Base-by-base conservation (phyloP, 2,888 invertebrate species). In the Pristionchus entomophagus region DNA sequence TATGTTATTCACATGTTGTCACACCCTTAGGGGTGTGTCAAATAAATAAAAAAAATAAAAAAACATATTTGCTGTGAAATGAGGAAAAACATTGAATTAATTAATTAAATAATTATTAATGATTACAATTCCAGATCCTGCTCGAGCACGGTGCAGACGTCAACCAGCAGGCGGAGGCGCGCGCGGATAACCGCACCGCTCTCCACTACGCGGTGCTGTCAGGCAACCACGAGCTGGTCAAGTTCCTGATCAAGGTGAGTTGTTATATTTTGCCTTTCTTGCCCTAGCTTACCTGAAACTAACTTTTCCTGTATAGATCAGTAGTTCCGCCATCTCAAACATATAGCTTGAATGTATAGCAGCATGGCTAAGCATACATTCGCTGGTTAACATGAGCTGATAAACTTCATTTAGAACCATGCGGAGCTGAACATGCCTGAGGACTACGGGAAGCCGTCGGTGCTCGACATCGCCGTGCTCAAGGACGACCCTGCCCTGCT, bases 191-290 rank as follows among this genome's bases (percentile, higher is more conserved):
- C 93, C 95, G 97, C 86, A 97, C 97, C 2, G 97, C 97, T 3
- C 95, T 97, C 93, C 97, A 97, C 93, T 97, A 97, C 93, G 97
- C 97, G 4, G 96, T 97, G 0, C 95, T 97, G 78, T 96, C 96
- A 86, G 97, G 96, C 92, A 95, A 95, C 88, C 93, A 94, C 53
- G 96, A 96, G 89, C 95, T 96, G 17, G 96, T 97, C 0, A 96
- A 96, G 91, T 94, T 97, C 80, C 94, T 97, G 86, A 95, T 97
- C 80, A 89, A 88, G 81, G 91, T 89, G 82, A 41, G 26, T 17
- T 19, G 32, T 4, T 14, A n/a, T n/a, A 59, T 51, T 26, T 51
- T 45, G 32, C 26, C 51, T 41, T 22, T 10, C 51, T 59, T n/a
- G n/a, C 59, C 19, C 59, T 8, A 22, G 19, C 3, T 73, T 41